Base-by-base conservation (phyloP, 2,888 invertebrate genomes). In the Parnassius glacialis region DNA sequence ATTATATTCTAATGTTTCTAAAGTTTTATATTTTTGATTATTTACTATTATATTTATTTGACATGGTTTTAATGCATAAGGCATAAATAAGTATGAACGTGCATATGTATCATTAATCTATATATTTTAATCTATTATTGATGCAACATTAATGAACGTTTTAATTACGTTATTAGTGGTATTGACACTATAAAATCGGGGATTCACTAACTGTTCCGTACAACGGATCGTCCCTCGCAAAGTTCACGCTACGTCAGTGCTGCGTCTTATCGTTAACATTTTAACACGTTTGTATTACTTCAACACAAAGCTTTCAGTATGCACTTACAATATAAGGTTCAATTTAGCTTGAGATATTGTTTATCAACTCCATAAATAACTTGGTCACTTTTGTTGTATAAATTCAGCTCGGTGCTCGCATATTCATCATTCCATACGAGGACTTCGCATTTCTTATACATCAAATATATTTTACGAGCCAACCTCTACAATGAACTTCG, bases 401-500 rank as follows among this genome's bases (percentile, higher is more conserved):
- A 57, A 57, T 50, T 42, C 50, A 11, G 10, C 16, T 43, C 11
- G 43, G 16, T 45, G 48, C 25, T 43, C 16, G 9, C 42, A 42
- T 53, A 50, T 54, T 50, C 9, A 43, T 60, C 54, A 60, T 50
- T 44, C 59, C 7, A 16, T 41, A 16, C 16, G 0, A 54, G 25
- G 16, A 12, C 9, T 20, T n/a, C 20, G 16, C 20, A 12, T 2
- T 48, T 12, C 41, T 10, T 9, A 16, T 20, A 44, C 20, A 44
- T 43, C 25, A 34, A 34, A 47, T 0, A 16, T 0, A 48, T 13
- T 34, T 34, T 34, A 7, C 34, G 34, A 34, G 34, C 34, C 7
- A 34, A 34, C 34, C 34, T 34, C 13, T 20, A 45, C n/a, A 9
- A 60, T 60, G 54, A 54, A 60, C 20, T 82, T 81, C 64, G 59